Conservation (phyloP, 2,797 vertebrate genomes). For the Lutra lutra region DNA sequence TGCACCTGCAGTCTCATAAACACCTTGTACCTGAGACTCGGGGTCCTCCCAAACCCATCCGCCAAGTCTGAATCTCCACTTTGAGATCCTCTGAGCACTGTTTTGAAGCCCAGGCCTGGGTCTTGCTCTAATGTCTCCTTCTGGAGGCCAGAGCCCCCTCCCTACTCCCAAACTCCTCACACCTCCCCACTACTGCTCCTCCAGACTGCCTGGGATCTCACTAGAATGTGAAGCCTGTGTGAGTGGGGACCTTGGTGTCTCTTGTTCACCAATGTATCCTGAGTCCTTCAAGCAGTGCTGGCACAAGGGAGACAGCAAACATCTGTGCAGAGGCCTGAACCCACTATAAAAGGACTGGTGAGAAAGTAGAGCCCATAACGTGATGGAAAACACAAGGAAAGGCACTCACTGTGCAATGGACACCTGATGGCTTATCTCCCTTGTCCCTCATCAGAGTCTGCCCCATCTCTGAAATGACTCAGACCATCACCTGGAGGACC, state of each 20-base stretch:
- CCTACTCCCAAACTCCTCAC: background rate
- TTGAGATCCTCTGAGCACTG: background rate
- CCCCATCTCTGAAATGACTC: background rate
- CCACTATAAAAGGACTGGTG: background rate
- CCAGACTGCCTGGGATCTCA: background rate
- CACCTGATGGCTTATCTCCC: background rate
- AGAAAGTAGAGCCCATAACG: background rate
- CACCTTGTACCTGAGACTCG: background rate
- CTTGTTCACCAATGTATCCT: background rate
- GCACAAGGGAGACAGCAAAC: background rate
- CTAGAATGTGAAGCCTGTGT: background rate
- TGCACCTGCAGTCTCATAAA: background rate
- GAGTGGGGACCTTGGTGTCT: background rate
- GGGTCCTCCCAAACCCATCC: background rate
- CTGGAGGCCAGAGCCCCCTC: background rate
- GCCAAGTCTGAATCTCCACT: background rate
- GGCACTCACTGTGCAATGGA: background rate
- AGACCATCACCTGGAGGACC: background rate
- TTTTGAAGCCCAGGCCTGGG: background rate
- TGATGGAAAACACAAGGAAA: background rate
- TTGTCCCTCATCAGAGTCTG: background rate
- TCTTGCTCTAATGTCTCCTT: background rate
- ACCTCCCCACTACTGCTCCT: background rate
- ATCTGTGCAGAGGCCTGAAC: background rate
- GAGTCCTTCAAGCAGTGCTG: background rate